Conservation (phyloP, 1,140 invertebrate species). For the Trypoxylus dichotomus region DNA sequence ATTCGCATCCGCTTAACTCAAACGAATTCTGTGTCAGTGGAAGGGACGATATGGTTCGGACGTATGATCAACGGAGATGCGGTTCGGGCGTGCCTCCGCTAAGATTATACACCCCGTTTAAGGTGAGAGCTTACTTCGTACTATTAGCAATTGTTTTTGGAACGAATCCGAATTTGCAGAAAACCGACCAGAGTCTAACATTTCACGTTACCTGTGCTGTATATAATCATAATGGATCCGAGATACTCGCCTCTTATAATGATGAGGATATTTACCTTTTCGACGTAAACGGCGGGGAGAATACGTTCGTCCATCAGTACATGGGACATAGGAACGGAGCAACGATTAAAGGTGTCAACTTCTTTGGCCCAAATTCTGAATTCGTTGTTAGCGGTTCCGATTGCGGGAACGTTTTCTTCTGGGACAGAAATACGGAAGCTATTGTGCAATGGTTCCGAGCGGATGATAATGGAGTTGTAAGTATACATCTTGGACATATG, state of each 20-base stretch:
- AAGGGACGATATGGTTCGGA: constrained; percentile 60
- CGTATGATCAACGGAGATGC: constrained; percentile 71
- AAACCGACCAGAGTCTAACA: constrained; percentile 23
- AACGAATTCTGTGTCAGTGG: constrained; percentile 84
- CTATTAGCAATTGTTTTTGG: neutral
- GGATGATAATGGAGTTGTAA: constrained; percentile 85
- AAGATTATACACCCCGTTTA: constrained; percentile 42
- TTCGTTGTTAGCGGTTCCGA: constrained; percentile 93
- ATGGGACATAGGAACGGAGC: constrained; percentile 76
- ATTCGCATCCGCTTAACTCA: constrained; percentile 76
- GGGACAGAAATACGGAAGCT: constrained; percentile 87
- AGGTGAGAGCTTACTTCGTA: neutral
- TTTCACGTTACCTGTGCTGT: constrained; percentile 83
- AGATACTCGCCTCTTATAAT: constrained; percentile 90
- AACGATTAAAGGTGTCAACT: constrained; percentile 92
- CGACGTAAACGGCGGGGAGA: constrained; percentile 59
- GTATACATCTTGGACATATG: constrained; percentile 46
- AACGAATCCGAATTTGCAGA: neutral
- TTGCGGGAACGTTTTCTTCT: constrained; percentile 93
- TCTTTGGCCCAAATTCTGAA: constrained; percentile 89
- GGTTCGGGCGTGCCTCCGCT: constrained; percentile 33
- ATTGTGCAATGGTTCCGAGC: constrained; percentile 87
- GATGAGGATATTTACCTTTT: constrained; percentile 94
- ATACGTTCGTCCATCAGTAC: constrained; percentile 68
- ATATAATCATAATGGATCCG: constrained; percentile 88